Evolutionary conservation across 2,888 invertebrate genomes (phyloP), one percentile per base, ranked within the genome.

Genomic region (Macroteleia sp.): DNA sequence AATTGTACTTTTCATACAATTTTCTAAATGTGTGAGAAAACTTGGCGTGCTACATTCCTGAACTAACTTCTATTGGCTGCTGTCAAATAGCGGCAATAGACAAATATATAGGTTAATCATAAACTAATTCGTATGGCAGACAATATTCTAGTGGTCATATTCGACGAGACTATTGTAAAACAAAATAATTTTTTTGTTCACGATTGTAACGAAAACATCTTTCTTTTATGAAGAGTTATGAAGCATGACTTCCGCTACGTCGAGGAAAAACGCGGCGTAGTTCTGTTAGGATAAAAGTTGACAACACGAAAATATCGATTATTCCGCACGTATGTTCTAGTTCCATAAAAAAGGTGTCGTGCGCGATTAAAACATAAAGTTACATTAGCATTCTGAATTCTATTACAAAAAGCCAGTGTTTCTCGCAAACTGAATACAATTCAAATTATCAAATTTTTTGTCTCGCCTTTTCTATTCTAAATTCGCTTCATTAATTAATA

Each of bases 291-390:
- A 50, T 28, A 22, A 64, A 59, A 59, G 66, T 66, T 66, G 66
- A 66, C 74, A 59, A 66, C 46, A 56, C 44, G 66, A 59, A 66
- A 59, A 66, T 64, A 74, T 74, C 52, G 64, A 74, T 74, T 66
- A 74, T 59, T 52, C 41, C 39, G 42, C 54, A 46, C 74, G 59
- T 32, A 64, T 44, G 66, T 66, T 74, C 57, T 39, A 59, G 36
- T 66, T 66, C 10, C 46, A 59, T 59, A 54, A 74, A 74, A 74
- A 52, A 39, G n/a, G 57, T 59, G 34, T 42, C 22, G 46, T 56
- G 14, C 25, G 52, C 57, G 57, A 57, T 66, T 66, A 42, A 73
- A 73, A 59, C 36, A 20, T 36, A 42, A 56, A 54, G 71, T 48
- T 28, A 10, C 64, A 64, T 64, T 64, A 22, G 41, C 34, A 73